Conservation (phyloP, 2,113 vertebrate species). For the Triplophysa rosa region DNA sequence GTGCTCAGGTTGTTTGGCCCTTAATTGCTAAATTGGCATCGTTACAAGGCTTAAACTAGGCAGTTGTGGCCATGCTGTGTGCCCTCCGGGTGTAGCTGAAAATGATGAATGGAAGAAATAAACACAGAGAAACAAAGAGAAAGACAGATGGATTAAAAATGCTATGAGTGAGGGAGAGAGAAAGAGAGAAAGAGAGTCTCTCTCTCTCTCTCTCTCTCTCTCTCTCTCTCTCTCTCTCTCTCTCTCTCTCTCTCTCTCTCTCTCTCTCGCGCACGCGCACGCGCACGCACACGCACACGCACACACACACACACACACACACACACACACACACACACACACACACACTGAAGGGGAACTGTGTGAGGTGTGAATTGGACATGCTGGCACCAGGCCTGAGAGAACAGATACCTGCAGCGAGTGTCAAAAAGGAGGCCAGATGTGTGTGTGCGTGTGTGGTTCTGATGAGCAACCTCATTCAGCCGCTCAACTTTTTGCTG, state of each 20-base stretch:
- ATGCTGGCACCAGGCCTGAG: constrained; percentile 33
- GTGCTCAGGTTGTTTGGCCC: constrained; percentile 45
- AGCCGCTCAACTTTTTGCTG: neutral
- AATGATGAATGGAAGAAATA: constrained; percentile 51
- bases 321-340: too few relatives aligned
- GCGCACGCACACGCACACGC: too few relatives aligned
- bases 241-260: too few relatives aligned
- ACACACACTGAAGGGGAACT: neutral
- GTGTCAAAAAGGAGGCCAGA: constrained; percentile 10
- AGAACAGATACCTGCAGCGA: constrained; percentile 37
- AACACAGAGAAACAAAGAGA: constrained; percentile 40
- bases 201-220: neutral
- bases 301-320: too few relatives aligned
- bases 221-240: too few relatives aligned
- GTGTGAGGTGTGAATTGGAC: constrained; percentile 20
- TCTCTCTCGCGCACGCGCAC: too few relatives aligned
- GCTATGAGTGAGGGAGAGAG: neutral
- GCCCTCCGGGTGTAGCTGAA: constrained; percentile 34
- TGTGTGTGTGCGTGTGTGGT: constrained; percentile 10
- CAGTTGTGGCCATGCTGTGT: constrained; percentile 48
- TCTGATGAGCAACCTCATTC: neutral
- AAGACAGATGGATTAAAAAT: constrained; percentile 10
- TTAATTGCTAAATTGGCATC: constrained; percentile 56
- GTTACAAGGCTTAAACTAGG: constrained; percentile 51
- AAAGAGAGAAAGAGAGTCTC: neutral